Conservation (phyloP, 2,113 vertebrate species). For the Gadus chalcogrammus region DNA sequence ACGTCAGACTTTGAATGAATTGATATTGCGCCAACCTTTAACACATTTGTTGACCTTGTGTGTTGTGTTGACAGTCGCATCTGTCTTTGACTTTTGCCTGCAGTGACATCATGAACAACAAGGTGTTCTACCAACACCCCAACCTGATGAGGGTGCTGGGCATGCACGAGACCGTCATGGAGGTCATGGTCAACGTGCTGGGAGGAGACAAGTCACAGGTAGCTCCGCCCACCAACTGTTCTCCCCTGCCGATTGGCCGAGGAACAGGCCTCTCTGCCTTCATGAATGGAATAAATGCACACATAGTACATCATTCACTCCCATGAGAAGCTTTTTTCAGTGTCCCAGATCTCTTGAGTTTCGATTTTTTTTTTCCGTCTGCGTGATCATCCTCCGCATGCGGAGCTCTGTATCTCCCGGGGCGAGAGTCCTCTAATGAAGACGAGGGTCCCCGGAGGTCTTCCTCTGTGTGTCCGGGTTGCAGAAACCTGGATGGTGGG, state of each 20-base stretch:
- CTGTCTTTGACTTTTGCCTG: slow-evolving; percentile 9
- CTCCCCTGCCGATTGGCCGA: no score
- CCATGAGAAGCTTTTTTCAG: no score
- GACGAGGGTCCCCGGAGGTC: slow-evolving; percentile 22
- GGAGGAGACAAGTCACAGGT: slow-evolving; percentile 94
- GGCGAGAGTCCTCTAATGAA: slow-evolving; percentile 30
- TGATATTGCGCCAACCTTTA: no score
- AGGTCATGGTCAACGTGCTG: slow-evolving; percentile 98
- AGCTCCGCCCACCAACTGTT: neutral
- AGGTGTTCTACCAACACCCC: slow-evolving; percentile 98
- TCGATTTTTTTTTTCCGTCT: neutral
- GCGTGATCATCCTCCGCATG: neutral
- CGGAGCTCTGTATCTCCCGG: no score
- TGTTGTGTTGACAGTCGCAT: no score
- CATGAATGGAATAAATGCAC: no score
- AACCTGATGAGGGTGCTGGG: slow-evolving; percentile 97
- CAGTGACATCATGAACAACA: slow-evolving; percentile 99
- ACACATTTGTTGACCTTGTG: no score
- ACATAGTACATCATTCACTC: no score
- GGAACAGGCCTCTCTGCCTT: no score
- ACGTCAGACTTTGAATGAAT: no score
- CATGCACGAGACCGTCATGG: slow-evolving; percentile 99
- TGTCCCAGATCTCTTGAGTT: no score
- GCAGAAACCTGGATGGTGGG: neutral
- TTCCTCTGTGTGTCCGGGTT: slow-evolving; percentile 9